These are phyloP conservation scores for Stichopus horrens DNA, from an alignment of 53 echinoderm and acorn worm genomes.

Conservation along the genomic window DNA sequence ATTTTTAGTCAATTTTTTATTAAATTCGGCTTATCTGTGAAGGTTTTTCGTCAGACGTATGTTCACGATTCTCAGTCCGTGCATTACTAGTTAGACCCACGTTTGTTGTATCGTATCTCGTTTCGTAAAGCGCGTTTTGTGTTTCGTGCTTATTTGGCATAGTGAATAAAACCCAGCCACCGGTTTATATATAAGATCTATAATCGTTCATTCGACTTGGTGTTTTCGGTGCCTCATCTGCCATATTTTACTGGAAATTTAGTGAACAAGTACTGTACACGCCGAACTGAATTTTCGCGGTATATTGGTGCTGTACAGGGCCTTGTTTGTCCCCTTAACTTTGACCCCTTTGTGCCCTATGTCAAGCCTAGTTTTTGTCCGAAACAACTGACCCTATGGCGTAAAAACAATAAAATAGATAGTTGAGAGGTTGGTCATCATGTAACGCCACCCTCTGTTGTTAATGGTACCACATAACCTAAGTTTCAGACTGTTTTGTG, in stretches of 20 bases:
- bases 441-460: background rate
- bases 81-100: background rate
- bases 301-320: conserved; percentile 35
- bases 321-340: conserved; percentile 55
- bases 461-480: background rate
- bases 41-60: conserved; percentile 28
- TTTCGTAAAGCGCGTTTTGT: conserved; percentile 18
- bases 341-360: conserved; percentile 58
- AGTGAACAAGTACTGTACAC: background rate
- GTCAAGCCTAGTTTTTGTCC: conserved; percentile 53
- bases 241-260: background rate
- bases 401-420: conserved; percentile 33
- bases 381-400: conserved; percentile 48
- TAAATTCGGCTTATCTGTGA: conserved; percentile 12
- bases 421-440: background rate
- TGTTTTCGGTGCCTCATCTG: background rate
- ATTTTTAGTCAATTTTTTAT: background rate
- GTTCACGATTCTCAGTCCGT: background rate
- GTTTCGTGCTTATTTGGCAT: background rate
- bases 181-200: background rate
- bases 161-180: background rate
- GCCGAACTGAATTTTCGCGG: conserved; percentile 49
- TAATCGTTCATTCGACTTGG: background rate
- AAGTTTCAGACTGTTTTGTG: background rate
- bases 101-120: conserved; percentile 19